phyloP scores from a whole-genome alignment of 2,888 invertebrate genomes.

The Meta bourneti region DNA sequence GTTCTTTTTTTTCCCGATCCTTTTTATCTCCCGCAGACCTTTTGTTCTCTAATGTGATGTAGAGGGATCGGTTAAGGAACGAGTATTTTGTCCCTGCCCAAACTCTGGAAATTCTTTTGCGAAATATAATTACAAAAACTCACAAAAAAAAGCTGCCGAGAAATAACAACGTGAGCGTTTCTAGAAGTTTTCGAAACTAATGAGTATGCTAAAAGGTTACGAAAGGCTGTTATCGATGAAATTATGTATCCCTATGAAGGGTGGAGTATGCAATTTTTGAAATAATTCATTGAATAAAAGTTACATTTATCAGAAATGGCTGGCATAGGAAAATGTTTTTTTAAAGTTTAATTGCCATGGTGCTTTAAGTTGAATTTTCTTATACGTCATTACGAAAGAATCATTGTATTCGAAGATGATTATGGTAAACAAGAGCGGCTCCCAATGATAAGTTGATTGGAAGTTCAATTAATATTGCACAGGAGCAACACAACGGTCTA shows the following conservation, averaged over 20 bases:
- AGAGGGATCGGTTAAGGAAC: slow-evolving; percentile 23
- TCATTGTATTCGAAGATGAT: too few species aligned
- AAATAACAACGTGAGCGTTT: not conserved
- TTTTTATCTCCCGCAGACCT: not conserved
- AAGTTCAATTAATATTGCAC: too few species aligned
- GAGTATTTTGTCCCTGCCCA: not conserved
- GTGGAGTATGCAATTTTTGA: not conserved
- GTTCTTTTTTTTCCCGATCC: not conserved
- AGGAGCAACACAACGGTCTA: too few species aligned
- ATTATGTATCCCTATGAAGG: not conserved
- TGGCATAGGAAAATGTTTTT: too few species aligned
- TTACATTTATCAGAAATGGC: not conserved
- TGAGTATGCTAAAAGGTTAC: not conserved
- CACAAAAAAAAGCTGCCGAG: not conserved
- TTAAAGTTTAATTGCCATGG: too few species aligned
- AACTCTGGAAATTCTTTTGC: not conserved
- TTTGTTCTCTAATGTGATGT: slow-evolving; percentile 50
- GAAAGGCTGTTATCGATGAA: not conserved
- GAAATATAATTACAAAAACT: not conserved
- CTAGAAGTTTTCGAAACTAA: not conserved
- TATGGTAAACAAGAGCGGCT: too few species aligned
- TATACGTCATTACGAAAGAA: too few species aligned
- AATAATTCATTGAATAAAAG: not conserved
- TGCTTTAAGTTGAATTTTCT: too few species aligned
- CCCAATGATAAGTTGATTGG: too few species aligned